Evolutionary conservation across 2,113 vertebrate genomes (phyloP), one percentile per base, ranked within the genome.

Genomic region (Hemiprocne comata): DNA sequence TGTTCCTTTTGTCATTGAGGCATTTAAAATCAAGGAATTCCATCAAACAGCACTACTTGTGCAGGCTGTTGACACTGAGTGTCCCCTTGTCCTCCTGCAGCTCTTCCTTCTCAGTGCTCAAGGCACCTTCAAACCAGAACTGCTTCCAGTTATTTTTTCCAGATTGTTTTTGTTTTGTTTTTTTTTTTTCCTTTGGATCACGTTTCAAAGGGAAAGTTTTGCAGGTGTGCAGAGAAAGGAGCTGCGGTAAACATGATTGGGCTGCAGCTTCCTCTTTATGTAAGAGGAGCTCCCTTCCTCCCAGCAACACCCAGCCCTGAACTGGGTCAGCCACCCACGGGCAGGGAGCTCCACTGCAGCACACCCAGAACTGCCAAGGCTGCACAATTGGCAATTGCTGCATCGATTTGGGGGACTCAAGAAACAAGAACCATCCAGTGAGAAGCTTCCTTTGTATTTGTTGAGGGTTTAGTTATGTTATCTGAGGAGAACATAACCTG

Each of bases 321-420:
- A 11, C 15, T 17, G 21, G 3, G 25, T 17, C 42, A 54, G 53
- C 42, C 46, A 7, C 13, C 6, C 4, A 4, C 3, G 0, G 3
- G 33, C 2, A 0, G 6, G 46, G 36, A 82, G 11, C 34, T 18
- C 61, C 62, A 6, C 12, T 12, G 11, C n/a, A 12, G 9, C 28
- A 18, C 2, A 10, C 67, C 33, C 64, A 2, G 6, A 53, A 26
- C 10, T 16, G 51, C 60, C 6, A 10, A 10, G 10, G 15, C 40
- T 48, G 33, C 50, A 34, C 6, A 4, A 10, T 9, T 19, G 19
- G 19, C 26, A 28, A 48, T 33, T 26, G 23, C 18, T 11, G 31
- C 9, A 7, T 3, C 5, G 29, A 44, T 23, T 23, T 10, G 1
- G 11, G 3, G 0, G 4, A 16, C 17, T 15, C 64, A 6, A 17